phyloP scores from a whole-genome alignment of 2,888 invertebrate genomes.

The Arrhopalites spinosus region DNA sequence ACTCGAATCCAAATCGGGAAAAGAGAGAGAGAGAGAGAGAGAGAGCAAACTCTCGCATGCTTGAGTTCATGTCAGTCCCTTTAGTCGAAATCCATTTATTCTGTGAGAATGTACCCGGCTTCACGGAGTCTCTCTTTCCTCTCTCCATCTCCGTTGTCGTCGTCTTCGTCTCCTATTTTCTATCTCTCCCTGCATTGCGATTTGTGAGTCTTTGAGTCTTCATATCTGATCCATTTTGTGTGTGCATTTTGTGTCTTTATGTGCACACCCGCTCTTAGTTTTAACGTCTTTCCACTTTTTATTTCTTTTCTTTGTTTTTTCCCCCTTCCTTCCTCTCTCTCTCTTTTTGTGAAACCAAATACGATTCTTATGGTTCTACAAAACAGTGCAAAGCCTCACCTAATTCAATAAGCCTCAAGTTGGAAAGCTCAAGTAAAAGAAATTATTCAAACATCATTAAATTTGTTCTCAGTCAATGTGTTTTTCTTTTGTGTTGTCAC shows the following conservation, averaged over 20 bases:
- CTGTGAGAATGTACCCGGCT: conserved; percentile 34
- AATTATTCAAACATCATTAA: too few relatives aligned
- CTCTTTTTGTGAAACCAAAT: too few relatives aligned
- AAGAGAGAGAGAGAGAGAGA: neutral
- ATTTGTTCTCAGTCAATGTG: too few relatives aligned
- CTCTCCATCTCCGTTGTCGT: conserved; percentile 17
- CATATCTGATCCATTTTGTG: conserved; percentile 11
- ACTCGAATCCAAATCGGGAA: conserved; percentile 31
- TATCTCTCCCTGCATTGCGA: conserved; percentile 6
- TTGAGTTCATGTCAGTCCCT: conserved; percentile 30
- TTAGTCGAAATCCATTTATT: conserved; percentile 36
- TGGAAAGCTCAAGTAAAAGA: too few relatives aligned
- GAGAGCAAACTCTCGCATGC: conserved; percentile 17
- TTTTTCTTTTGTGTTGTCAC: too few relatives aligned
- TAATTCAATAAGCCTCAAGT: too few relatives aligned
- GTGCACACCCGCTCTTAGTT: neutral
- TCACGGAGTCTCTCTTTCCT: conserved; percentile 19
- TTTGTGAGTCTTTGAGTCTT: conserved; percentile 13
- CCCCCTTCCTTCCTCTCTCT: too few relatives aligned
- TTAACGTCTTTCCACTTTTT: too few relatives aligned
- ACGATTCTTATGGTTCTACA: too few relatives aligned
- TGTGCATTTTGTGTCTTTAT: neutral
- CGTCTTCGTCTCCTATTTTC: neutral
- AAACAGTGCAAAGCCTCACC: too few relatives aligned
- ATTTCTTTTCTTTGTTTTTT: too few relatives aligned